Evolutionary conservation across 2,113 vertebrate genomes (phyloP).

Genomic region (Callipepla squamata): DNA sequence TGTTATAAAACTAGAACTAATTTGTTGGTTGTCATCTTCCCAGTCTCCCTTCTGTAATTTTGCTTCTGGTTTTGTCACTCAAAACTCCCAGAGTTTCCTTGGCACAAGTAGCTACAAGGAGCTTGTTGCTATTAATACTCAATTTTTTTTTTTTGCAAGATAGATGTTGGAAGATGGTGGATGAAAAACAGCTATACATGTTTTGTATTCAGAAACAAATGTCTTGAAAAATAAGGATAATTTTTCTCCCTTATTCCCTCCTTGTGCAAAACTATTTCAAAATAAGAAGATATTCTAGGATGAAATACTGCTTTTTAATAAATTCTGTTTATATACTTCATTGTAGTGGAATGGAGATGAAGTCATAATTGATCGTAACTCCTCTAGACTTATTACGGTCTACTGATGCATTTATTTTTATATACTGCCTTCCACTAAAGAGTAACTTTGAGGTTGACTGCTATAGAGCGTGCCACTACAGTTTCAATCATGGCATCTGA

Average conservation of each 20-base stretch:
- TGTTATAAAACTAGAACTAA: slow-evolving; percentile 2
- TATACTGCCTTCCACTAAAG: not conserved
- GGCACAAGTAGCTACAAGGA: not conserved
- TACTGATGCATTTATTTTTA: not conserved
- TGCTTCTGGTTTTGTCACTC: not conserved
- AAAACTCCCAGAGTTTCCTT: not conserved
- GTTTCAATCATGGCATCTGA: not conserved
- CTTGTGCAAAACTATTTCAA: not conserved
- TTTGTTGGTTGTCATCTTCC: not conserved
- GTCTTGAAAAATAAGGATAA: not conserved
- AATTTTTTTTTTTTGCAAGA: not conserved
- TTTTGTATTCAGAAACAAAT: not conserved
- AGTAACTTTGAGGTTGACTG: not conserved
- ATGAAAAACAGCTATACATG: not conserved
- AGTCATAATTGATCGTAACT: not conserved
- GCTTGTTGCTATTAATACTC: not conserved
- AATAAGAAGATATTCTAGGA: not conserved
- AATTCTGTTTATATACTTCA: not conserved
- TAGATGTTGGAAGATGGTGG: not conserved
- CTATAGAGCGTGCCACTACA: not conserved
- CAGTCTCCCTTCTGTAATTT: not conserved
- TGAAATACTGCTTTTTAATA: not conserved
- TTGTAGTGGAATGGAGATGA: not conserved
- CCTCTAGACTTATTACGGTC: not conserved
- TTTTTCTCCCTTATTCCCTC: not conserved